Base-by-base conservation (phyloP, 1,140 invertebrate genomes). In the Dreissena rostriformis region DNA sequence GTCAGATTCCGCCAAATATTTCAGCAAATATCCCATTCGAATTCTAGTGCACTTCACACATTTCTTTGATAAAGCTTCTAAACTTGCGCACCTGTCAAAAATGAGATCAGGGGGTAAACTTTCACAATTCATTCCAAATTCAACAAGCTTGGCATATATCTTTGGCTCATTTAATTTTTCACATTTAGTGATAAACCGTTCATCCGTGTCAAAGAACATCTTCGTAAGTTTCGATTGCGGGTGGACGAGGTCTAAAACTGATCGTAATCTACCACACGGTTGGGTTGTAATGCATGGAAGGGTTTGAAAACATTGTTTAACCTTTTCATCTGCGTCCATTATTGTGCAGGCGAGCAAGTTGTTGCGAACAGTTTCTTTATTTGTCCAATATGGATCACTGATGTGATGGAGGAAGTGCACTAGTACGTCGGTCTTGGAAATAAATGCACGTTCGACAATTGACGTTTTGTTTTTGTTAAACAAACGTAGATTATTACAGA, bases 251-350 rank as follows among this genome's bases (percentile, higher is more conserved):
- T 84, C 66, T n/a, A 22, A 61, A n/a, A 85, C 75, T 65, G 29
- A 39, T 29, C 68, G 51, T 28, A 84, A 67, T 49, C n/a, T 17
- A 24, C 75, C 68, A 28, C 49, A 49, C 24, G 84, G 77, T 49
- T 75, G 49, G 1, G 71, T 75, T 55, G 84, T 76, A 49, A 82
- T 83, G 51, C 85, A 82, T 39, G 29, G 15, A 11, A 14, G 78
- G 12, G 17, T 61, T 28, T 66, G 14, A 14, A 79, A 19, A 29
- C 28, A 53, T 14, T 73, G 11, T 24, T 49, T 52, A 19, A 86
- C 22, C 52, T 14, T 22, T 7, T 53, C n/a, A 73, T 19, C 51
- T 10, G 26, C 52, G 0, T 10, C n/a, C 51, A 28, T 61, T 24
- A 82, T 49, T 19, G 74, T 55, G 65, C 22, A 68, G 2, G 67